These are phyloP conservation scores for Sesamia nonagrioides DNA, from an alignment of 1,140 invertebrate genomes.

Conservation along the genomic window DNA sequence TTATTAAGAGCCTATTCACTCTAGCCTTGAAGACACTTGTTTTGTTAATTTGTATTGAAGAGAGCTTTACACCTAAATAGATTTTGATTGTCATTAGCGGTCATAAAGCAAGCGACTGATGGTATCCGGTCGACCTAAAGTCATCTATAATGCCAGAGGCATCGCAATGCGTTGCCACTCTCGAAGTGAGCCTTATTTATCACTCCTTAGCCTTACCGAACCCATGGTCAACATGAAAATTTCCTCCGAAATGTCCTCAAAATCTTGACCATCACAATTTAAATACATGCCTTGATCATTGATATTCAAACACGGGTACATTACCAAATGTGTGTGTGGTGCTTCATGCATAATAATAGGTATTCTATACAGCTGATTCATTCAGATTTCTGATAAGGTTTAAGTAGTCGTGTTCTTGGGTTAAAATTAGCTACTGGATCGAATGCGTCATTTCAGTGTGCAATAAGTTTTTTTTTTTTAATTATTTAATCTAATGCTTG, in stretches of 20 bases:
- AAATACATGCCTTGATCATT: background rate
- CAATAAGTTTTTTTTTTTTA: too few relatives aligned
- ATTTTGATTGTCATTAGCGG: too few relatives aligned
- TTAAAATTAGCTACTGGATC: background rate
- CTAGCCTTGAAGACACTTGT: too few relatives aligned
- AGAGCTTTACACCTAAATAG: too few relatives aligned
- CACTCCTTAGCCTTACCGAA: background rate
- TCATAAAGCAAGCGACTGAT: too few relatives aligned
- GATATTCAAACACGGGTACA: background rate
- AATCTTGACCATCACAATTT: slow-evolving; percentile 21
- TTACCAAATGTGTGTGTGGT: slow-evolving; percentile 1
- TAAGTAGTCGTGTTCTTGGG: background rate
- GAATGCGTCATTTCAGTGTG: too few relatives aligned
- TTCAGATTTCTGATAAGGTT: slow-evolving; percentile 3
- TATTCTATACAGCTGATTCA: background rate
- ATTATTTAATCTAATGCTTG: too few relatives aligned
- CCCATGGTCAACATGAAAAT: background rate
- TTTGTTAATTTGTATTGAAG: too few relatives aligned
- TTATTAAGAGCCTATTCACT: too few relatives aligned
- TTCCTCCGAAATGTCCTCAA: background rate
- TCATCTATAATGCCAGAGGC: too few relatives aligned
- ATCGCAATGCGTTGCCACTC: too few relatives aligned
- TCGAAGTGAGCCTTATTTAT: background rate
- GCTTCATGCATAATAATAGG: background rate
- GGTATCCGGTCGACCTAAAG: too few relatives aligned